Base-by-base conservation (phyloP, 1,140 invertebrate species). In the Papilio polyxenes region DNA sequence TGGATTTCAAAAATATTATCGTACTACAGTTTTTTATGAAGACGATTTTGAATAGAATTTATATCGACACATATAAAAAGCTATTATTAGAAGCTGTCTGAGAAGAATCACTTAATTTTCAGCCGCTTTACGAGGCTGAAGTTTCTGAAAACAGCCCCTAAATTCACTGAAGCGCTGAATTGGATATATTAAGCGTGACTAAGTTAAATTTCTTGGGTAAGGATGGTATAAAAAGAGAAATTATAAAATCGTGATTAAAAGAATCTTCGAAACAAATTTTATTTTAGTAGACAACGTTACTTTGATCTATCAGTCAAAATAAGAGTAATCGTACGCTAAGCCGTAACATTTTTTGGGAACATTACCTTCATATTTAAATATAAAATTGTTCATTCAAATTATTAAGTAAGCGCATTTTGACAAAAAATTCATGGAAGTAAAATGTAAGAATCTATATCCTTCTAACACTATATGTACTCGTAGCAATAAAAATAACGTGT, bases 101-200 rank as follows among this genome's bases (percentile, higher is more conserved):
- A 72, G 65, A 72, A 37, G 65, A 72, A 72, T 72, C 65, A 40
- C 65, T 72, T 37, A 72, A 72, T 72, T 72, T 72, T 72, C 65
- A 72, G 23, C 65, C 31, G 65, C 65, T 72, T 40, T 37, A 31
- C 65, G 31, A 37, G 65, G 31, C 65, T 37, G 65, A 72, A 72
- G 65, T 72, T 72, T 72, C 65, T 72, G 65, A 72, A 72, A 72
- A 72, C 65, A 72, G 23, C 65, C 65, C 65, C 31, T 72, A 72
- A 72, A 37, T 37, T 72, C 65, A 72, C 65, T 72, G 65, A 72
- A 72, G 65, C 65, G 65, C 65, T 37, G 65, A 72, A 72, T 72
- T 72, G 65, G 31, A 72, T 72, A 72, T 72, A 72, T 72, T 72
- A 72, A 72, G 65, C 65, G 31, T 72, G 65, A 72, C 65, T 72